These are phyloP conservation scores for Ptilorrhoa leucosticta DNA, from an alignment of 2,113 vertebrate genomes.

Conservation along the genomic window DNA sequence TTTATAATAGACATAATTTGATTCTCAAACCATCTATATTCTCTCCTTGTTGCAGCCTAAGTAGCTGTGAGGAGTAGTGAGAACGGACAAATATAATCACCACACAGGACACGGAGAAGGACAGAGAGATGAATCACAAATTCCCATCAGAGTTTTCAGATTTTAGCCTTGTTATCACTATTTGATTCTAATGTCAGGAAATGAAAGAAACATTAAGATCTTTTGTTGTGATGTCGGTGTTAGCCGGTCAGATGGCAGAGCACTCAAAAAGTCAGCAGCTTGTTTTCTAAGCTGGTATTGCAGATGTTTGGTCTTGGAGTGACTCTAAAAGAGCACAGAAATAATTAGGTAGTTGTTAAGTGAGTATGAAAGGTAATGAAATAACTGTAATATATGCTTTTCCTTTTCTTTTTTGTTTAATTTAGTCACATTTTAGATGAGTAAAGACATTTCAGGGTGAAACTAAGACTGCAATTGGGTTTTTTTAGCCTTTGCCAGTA, in stretches of 20 bases:
- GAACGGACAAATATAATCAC: neutral
- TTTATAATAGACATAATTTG: slow-evolving; percentile 25
- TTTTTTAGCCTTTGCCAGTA: neutral
- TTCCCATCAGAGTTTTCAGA: neutral
- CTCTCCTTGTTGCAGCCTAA: slow-evolving; percentile 8
- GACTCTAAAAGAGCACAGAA: neutral
- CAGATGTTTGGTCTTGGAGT: neutral
- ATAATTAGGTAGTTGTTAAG: neutral
- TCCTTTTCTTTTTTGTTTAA: neutral
- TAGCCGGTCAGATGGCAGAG: neutral
- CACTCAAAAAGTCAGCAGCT: neutral
- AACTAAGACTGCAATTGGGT: neutral
- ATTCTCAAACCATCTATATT: slow-evolving; percentile 7
- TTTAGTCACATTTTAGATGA: neutral
- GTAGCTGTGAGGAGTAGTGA: neutral
- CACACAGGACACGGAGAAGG: neutral
- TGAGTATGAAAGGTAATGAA: neutral
- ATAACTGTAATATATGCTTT: neutral
- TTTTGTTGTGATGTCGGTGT: neutral
- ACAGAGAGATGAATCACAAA: slow-evolving; percentile 24
- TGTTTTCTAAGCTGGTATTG: neutral
- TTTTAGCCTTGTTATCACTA: neutral
- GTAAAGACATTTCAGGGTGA: neutral
- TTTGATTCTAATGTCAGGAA: neutral
- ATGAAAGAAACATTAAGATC: neutral